A percentile compares a stretch with the other conserved stretches of the same genome.
phyloP scores from a whole-genome alignment of 2,113 vertebrate genomes.

The Phaetusa simplex region DNA sequence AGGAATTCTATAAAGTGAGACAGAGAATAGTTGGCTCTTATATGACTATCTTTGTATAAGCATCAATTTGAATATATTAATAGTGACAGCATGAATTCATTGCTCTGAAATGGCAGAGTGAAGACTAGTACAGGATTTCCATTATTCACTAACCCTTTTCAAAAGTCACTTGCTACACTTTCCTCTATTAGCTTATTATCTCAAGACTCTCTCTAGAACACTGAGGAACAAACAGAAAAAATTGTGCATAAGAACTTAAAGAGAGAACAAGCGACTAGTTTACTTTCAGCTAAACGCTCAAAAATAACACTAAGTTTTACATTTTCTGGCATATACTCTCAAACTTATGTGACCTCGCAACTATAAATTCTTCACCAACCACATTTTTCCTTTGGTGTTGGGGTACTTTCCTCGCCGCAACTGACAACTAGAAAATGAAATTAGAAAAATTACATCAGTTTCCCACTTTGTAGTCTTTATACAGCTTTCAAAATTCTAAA shows the following conservation, averaged over 20 bases:
- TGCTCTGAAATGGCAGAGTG: neutral
- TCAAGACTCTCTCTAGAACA: neutral
- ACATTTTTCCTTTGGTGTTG: neutral
- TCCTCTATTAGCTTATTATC: neutral
- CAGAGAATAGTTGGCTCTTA: neutral
- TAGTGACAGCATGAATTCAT: neutral
- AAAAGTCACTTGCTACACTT: neutral
- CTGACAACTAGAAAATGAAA: slow-evolving; percentile 59
- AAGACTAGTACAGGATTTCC: neutral
- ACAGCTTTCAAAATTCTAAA: neutral
- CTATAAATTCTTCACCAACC: slow-evolving; percentile 29
- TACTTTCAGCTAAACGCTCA: neutral
- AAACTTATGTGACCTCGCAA: neutral
- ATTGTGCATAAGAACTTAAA: neutral
- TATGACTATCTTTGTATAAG: neutral
- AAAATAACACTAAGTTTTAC: neutral
- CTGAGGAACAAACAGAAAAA: neutral
- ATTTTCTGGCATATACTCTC: neutral
- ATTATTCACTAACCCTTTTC: neutral
- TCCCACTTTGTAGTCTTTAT: neutral
- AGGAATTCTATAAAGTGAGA: neutral
- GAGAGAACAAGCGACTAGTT: neutral
- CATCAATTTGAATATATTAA: neutral
- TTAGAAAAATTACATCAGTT: slow-evolving; percentile 36
- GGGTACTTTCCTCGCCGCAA: neutral